A percentile compares a stretch with the other conserved stretches of the same genome.
Evolutionary conservation across 2,797 vertebrate genomes (phyloP).

Genomic region (Sebastes hopkinsi): DNA sequence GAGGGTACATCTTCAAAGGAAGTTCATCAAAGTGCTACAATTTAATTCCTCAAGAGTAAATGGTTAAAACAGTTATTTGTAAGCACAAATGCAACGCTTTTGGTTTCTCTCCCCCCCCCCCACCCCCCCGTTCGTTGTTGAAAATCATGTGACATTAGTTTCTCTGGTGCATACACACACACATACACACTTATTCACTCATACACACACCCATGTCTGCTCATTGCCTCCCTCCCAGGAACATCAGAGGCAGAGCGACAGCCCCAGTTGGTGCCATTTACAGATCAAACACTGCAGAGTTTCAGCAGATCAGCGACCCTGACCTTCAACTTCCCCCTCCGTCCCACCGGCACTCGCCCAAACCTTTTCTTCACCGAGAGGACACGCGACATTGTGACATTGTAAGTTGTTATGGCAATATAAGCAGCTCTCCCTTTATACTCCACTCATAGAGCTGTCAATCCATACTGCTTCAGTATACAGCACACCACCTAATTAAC

Average conservation of each 20-base stretch:
- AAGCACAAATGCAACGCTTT: conserved; percentile 54
- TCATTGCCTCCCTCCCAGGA: conserved; percentile 46
- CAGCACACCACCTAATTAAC: conserved; percentile 18
- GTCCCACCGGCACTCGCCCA: conserved; percentile 49
- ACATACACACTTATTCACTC: neutral
- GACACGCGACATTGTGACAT: conserved; percentile 33
- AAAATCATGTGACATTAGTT: conserved; percentile 27
- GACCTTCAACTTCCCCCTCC: conserved; percentile 69
- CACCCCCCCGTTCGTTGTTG: conserved; percentile 2
- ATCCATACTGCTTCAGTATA: conserved; percentile 11
- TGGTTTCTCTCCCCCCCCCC: neutral
- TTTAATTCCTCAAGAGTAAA: conserved; percentile 69
- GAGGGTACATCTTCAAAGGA: conserved; percentile 65
- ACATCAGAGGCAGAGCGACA: conserved; percentile 65
- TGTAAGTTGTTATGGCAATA: conserved; percentile 29
- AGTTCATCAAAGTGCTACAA: conserved; percentile 70
- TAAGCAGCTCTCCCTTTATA: conserved; percentile 25
- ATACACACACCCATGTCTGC: conserved; percentile 37
- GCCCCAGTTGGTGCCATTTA: conserved; percentile 73
- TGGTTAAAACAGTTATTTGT: conserved; percentile 60
- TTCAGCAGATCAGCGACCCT: conserved; percentile 66
- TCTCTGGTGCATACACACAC: conserved; percentile 31
- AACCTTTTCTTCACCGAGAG: conserved; percentile 56
- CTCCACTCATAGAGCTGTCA: conserved; percentile 13
- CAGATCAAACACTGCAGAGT: conserved; percentile 73